A percentile compares a stretch with the other conserved stretches of the same genome.
phyloP scores from a whole-genome alignment of 2,888 invertebrate genomes.

The Mamestra brassicae region DNA sequence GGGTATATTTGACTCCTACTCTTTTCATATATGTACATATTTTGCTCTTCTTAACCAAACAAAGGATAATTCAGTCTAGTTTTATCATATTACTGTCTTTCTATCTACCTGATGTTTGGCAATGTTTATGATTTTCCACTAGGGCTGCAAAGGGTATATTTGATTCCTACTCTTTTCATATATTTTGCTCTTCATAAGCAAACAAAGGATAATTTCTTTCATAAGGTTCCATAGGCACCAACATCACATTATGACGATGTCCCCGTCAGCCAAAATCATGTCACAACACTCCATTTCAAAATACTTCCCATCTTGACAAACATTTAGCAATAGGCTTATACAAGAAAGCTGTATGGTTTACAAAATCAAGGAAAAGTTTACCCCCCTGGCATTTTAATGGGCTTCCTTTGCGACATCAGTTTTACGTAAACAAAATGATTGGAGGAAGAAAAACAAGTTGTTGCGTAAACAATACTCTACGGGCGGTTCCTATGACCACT shows the following conservation, averaged over 20 bases:
- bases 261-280: background rate
- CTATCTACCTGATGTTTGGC: too few species aligned
- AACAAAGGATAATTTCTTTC: too few species aligned
- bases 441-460: background rate
- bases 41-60: too few species aligned
- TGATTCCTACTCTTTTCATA: too few species aligned
- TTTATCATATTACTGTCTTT: too few species aligned
- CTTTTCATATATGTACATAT: too few species aligned
- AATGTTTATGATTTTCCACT: too few species aligned
- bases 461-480: background rate
- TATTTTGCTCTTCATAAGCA: too few species aligned
- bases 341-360: background rate
- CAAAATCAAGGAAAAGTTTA: conserved; percentile 6
- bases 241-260: background rate
- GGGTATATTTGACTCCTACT: too few species aligned
- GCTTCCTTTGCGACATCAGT: background rate
- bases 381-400: background rate
- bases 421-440: background rate
- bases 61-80: too few species aligned
- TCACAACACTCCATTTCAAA: background rate
- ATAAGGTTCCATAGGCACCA: too few species aligned
- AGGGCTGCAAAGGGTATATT: too few species aligned
- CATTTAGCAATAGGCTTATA: background rate
- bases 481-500: background rate
- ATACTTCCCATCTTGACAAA: background rate